Conservation (phyloP, 2,888 invertebrate genomes). For the Archaeoteleia sp. region DNA sequence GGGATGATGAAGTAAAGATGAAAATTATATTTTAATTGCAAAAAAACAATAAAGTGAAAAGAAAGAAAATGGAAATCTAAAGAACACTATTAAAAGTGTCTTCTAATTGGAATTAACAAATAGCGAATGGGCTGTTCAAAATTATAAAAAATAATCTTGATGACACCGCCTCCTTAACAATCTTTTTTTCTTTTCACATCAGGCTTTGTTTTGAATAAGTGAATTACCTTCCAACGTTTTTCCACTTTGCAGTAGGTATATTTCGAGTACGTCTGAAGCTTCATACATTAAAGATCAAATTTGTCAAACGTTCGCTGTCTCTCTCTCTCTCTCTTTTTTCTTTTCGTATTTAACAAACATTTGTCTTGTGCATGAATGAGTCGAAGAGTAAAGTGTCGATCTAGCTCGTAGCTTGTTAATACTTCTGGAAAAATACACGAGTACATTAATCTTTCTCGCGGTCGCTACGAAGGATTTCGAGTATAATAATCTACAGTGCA, state of each 20-base stretch:
- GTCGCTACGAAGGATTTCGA: slow-evolving; percentile 15
- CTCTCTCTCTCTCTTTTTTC: too few relatives aligned
- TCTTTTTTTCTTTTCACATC: too few relatives aligned
- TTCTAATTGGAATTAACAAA: too few relatives aligned
- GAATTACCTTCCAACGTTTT: neutral
- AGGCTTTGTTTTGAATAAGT: neutral
- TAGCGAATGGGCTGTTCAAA: too few relatives aligned
- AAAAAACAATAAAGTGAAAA: too few relatives aligned
- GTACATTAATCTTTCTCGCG: slow-evolving; percentile 9
- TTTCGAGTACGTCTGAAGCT: slow-evolving; percentile 2
- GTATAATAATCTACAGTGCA: slow-evolving; percentile 35
- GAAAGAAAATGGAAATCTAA: too few relatives aligned
- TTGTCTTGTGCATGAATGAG: slow-evolving; percentile 37
- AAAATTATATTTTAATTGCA: too few relatives aligned
- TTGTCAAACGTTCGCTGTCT: slow-evolving; percentile 6
- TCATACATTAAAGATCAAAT: neutral
- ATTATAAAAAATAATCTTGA: too few relatives aligned
- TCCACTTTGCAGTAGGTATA: slow-evolving; percentile 21
- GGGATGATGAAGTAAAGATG: too few relatives aligned
- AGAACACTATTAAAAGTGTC: too few relatives aligned
- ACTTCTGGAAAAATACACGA: slow-evolving; percentile 40
- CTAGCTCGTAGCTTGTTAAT: slow-evolving; percentile 36
- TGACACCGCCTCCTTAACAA: too few relatives aligned
- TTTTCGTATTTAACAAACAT: slow-evolving; percentile 30
- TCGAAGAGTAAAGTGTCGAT: slow-evolving; percentile 40